A percentile compares a stretch with the other conserved stretches of the same genome.
phyloP scores from a whole-genome alignment of 2,113 vertebrate species.

The Gyps fulvus region DNA sequence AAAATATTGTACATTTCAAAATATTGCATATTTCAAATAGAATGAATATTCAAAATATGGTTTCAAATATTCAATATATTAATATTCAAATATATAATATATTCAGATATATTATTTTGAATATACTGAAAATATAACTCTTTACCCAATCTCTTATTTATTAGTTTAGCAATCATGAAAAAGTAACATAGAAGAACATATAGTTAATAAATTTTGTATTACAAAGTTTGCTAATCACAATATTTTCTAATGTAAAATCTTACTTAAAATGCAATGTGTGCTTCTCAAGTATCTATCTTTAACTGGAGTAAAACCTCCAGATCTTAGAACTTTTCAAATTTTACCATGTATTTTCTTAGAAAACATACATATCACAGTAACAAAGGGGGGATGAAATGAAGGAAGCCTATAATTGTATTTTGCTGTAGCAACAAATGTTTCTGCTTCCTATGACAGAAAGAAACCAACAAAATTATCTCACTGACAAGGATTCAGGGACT shows the following conservation, averaged over 20 bases:
- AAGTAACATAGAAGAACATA: neutral
- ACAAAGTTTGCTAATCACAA: neutral
- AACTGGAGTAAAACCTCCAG: neutral
- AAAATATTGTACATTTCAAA: neutral
- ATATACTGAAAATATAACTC: neutral
- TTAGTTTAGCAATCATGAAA: neutral
- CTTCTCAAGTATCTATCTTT: neutral
- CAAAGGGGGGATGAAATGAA: neutral
- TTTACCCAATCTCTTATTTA: neutral
- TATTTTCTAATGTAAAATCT: neutral
- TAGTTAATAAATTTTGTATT: neutral
- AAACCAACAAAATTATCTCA: neutral
- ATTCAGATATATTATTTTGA: neutral
- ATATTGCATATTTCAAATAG: neutral
- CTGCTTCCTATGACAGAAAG: neutral
- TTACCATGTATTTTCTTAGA: neutral
- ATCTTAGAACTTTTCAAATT: neutral
- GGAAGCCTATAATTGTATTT: neutral
- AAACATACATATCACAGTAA: rapidly evolving
- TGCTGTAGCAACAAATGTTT: neutral
- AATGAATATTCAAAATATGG: neutral
- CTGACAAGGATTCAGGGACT: neutral
- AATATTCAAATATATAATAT: neutral
- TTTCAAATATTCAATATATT: neutral
- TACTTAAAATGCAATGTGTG: neutral